Evolutionary conservation across 2,888 invertebrate species (phyloP).

Genomic region (Polietes domitor): DNA sequence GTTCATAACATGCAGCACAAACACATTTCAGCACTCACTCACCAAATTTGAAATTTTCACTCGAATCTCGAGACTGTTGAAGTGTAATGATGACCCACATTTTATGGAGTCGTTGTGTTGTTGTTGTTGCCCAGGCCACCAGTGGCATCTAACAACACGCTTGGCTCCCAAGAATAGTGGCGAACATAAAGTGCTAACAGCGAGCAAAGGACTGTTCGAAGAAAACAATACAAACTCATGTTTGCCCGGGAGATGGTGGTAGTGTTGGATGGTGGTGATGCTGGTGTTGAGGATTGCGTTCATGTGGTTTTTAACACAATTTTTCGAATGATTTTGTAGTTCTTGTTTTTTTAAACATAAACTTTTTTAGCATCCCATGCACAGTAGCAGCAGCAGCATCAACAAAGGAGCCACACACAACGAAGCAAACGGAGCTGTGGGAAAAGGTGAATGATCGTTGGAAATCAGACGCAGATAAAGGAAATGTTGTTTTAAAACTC

Average conservation of each 20-base stretch:
- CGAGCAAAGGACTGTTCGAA: conserved; percentile 25
- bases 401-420: background rate
- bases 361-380: too few species aligned
- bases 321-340: conserved; percentile 7
- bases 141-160: background rate
- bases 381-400: background rate
- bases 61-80: conserved; percentile 30
- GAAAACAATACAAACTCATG: conserved; percentile 25
- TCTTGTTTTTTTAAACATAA: conserved; percentile 6
- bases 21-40: conserved; percentile 21
- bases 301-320: conserved; percentile 21
- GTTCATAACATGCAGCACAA: conserved; percentile 8
- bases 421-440: background rate
- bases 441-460: conserved; percentile 21
- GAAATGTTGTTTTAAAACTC: conserved; percentile 14
- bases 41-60: conserved; percentile 28
- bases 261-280: background rate
- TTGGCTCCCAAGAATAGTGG: background rate
- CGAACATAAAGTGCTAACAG: conserved; percentile 15
- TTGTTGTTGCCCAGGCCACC: background rate
- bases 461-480: conserved; percentile 3
- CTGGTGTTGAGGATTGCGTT: too few species aligned
- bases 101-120: too few species aligned
- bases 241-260: background rate
- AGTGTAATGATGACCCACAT: conserved; percentile 53